Evolutionary conservation across 2,113 vertebrate genomes (phyloP).

Genomic region (Gallinago media): DNA sequence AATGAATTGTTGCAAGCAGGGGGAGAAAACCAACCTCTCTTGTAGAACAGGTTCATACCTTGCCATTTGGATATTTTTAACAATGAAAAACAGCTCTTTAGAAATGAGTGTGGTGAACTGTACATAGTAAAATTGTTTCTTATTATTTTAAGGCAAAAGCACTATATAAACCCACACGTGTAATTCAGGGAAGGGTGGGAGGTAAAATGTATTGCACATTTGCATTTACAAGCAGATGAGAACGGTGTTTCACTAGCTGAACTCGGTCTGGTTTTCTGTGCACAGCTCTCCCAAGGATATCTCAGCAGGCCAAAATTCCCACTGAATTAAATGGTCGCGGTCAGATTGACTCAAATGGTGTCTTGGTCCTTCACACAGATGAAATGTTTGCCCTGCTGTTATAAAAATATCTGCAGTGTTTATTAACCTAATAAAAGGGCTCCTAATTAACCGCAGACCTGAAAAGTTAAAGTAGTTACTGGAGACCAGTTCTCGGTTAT

Average conservation of each 20-base stretch:
- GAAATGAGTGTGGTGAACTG: background rate
- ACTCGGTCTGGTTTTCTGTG: background rate
- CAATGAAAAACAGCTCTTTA: background rate
- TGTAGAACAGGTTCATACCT: background rate
- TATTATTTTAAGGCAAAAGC: background rate
- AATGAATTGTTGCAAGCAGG: background rate
- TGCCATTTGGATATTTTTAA: background rate
- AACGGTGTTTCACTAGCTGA: background rate
- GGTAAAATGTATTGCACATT: background rate
- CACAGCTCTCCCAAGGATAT: background rate
- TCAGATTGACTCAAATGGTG: background rate
- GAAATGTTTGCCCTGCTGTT: background rate
- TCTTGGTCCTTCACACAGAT: background rate
- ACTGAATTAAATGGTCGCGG: background rate
- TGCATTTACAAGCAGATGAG: background rate
- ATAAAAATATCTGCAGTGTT: conserved; percentile 20
- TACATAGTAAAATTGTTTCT: background rate
- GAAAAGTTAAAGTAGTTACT: background rate
- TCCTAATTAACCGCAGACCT: conserved; percentile 27
- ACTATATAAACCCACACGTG: background rate
- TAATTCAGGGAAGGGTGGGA: background rate
- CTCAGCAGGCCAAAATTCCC: background rate
- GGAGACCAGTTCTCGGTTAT: background rate
- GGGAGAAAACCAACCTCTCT: background rate
- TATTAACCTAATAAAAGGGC: conserved; percentile 28